Conservation (phyloP, 2,888 invertebrate species). For the Loripinus fragilis region DNA sequence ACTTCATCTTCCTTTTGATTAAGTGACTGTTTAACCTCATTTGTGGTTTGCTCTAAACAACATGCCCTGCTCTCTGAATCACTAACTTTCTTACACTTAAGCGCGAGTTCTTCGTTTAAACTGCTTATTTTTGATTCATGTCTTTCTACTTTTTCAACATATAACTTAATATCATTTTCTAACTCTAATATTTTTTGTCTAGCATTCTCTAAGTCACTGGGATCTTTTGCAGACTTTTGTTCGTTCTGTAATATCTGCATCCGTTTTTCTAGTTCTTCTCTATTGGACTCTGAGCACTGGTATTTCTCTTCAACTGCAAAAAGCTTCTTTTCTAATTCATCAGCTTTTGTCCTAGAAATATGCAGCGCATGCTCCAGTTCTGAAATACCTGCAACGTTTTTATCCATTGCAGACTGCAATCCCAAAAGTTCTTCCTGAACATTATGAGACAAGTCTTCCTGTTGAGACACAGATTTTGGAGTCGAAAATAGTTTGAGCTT, state of each 20-base stretch:
- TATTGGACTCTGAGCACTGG: constrained; percentile 34
- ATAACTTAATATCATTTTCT: constrained; percentile 70
- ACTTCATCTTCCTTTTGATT: constrained; percentile 34
- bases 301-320: constrained; percentile 38
- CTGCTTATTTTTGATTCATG: constrained; percentile 35
- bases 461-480: neutral
- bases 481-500: neutral
- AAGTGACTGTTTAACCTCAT: constrained; percentile 36
- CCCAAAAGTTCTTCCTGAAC: constrained; percentile 60
- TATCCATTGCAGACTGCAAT: constrained; percentile 61
- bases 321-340: constrained; percentile 58
- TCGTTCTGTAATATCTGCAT: constrained; percentile 28
- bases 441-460: constrained; percentile 45
- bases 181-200: constrained; percentile 87
- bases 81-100: constrained; percentile 33
- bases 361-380: constrained; percentile 63
- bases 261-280: constrained; percentile 45
- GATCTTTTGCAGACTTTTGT: constrained; percentile 24
- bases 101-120: constrained; percentile 45
- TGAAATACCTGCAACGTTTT: constrained; percentile 59
- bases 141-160: constrained; percentile 40
- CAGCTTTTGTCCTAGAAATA: constrained; percentile 54
- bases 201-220: constrained; percentile 14
- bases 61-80: constrained; percentile 40
- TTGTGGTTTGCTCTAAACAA: constrained; percentile 39